phyloP scores from a whole-genome alignment of 2,113 vertebrate genomes.

The Nycticorax nycticorax region DNA sequence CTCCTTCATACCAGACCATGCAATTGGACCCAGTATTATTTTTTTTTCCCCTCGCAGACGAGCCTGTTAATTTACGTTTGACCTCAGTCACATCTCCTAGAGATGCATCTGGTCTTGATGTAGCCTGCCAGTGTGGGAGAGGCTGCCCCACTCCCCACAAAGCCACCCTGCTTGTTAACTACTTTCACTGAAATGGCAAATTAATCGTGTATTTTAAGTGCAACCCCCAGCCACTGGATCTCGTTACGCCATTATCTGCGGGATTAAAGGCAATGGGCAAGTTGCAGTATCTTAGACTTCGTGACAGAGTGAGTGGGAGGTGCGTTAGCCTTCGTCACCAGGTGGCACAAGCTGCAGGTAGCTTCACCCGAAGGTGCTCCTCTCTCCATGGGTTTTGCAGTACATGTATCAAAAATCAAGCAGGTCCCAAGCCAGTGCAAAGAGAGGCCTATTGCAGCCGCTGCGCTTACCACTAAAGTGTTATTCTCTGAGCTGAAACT shows the following conservation, averaged over 20 bases:
- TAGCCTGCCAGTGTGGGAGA: not conserved
- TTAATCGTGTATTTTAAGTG: not conserved
- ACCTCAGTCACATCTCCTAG: not conserved
- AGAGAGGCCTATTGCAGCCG: not conserved
- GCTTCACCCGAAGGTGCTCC: not conserved
- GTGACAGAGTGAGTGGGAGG: not conserved
- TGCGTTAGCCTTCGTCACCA: not conserved
- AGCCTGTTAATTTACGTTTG: conserved; percentile 6
- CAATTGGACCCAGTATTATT: not conserved
- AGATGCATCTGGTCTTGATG: not conserved
- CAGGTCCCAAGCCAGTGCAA: not conserved
- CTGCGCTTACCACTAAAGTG: not conserved
- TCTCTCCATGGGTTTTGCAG: not conserved
- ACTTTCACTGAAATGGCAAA: conserved; percentile 33
- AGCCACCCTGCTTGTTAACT: not conserved
- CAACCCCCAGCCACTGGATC: not conserved
- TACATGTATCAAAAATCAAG: not conserved
- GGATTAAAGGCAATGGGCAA: not conserved
- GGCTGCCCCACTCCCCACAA: not conserved
- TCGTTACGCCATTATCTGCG: not conserved
- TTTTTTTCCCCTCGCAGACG: not conserved
- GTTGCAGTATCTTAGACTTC: not conserved
- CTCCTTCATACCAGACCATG: not conserved
- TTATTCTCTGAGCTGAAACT: not conserved
- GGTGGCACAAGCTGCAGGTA: not conserved